Conservation (phyloP, 2,113 vertebrate species). For the Psilopsiagon aymara region DNA sequence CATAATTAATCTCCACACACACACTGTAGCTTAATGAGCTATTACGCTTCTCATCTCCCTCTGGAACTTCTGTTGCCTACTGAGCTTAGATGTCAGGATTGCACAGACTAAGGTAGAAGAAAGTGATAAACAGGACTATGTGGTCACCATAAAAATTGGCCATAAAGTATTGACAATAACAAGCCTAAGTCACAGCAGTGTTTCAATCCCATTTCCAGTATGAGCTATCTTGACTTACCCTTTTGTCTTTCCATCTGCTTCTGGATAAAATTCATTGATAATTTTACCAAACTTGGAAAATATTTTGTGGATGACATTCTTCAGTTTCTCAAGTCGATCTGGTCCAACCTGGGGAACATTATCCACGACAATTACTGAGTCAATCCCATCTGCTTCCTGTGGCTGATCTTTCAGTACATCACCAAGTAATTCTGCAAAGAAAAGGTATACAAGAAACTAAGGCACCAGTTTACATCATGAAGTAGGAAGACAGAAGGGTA, state of each 20-base stretch:
- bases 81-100: background rate
- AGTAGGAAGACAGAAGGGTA: background rate
- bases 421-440: conserved; percentile 78
- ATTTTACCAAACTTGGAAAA: conserved; percentile 99
- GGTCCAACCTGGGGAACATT: conserved; percentile 96
- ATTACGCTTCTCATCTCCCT: background rate
- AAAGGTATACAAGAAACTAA: background rate
- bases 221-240: conserved; percentile 77
- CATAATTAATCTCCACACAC: background rate
- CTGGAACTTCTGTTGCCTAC: background rate
- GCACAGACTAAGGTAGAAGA: background rate
- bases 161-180: background rate
- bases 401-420: conserved; percentile 91
- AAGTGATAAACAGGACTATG: background rate
- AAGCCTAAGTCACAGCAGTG: background rate
- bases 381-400: conserved; percentile 94
- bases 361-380: conserved; percentile 94
- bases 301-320: conserved; percentile 98
- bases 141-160: background rate
- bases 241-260: conserved; percentile 91
- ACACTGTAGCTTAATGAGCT: background rate
- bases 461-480: background rate
- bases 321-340: conserved; percentile 93
- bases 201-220: background rate
- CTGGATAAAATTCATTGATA: conserved; percentile 95